Percentiles rank a stretch among this genome's conserved stretches.
Evolutionary conservation across 1,140 invertebrate genomes (phyloP).

Genomic region (Zaprionus africanus): DNA sequence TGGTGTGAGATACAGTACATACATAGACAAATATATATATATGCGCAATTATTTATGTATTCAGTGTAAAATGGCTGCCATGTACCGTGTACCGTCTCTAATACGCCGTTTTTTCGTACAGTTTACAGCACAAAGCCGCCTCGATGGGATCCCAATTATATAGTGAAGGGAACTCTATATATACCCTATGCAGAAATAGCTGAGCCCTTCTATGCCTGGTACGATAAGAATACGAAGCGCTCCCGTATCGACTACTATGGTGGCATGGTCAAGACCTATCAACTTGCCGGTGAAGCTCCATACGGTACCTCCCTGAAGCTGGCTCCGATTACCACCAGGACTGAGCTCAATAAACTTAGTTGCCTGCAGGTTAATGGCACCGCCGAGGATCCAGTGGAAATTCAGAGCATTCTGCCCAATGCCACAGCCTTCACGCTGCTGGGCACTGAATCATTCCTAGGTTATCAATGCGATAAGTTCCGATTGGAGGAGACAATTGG

Average conservation of each 20-base stretch:
- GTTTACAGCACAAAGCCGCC: slow-evolving; percentile 85
- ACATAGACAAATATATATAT: not conserved
- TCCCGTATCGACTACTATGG: slow-evolving; percentile 98
- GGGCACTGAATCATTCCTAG: slow-evolving; percentile 89
- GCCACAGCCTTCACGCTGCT: slow-evolving; percentile 89
- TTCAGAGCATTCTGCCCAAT: slow-evolving; percentile 94
- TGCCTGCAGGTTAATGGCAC: slow-evolving; percentile 95
- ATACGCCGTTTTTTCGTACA: slow-evolving; percentile 36
- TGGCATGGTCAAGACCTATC: slow-evolving; percentile 95
- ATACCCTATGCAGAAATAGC: slow-evolving; percentile 97
- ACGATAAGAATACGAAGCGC: slow-evolving; percentile 88
- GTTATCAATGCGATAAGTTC: slow-evolving; percentile 91
- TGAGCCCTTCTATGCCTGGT: slow-evolving; percentile 96
- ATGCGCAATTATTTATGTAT: not conserved
- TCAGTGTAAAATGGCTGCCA: slow-evolving; percentile 55
- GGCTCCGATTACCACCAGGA: slow-evolving; percentile 93
- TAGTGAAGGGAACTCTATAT: slow-evolving; percentile 89
- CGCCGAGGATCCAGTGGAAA: slow-evolving; percentile 86
- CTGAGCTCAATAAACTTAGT: slow-evolving; percentile 88
- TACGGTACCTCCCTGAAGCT: slow-evolving; percentile 93
- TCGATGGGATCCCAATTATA: slow-evolving; percentile 89
- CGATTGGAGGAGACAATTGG: slow-evolving; percentile 87
- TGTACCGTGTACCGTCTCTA: slow-evolving; percentile 48
- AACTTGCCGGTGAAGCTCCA: slow-evolving; percentile 87
- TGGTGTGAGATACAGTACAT: slow-evolving; percentile 18